Percentiles rank a stretch among this genome's conserved stretches.
phyloP scores from a whole-genome alignment of 2,888 invertebrate species.

The Ectemnius continuus region DNA sequence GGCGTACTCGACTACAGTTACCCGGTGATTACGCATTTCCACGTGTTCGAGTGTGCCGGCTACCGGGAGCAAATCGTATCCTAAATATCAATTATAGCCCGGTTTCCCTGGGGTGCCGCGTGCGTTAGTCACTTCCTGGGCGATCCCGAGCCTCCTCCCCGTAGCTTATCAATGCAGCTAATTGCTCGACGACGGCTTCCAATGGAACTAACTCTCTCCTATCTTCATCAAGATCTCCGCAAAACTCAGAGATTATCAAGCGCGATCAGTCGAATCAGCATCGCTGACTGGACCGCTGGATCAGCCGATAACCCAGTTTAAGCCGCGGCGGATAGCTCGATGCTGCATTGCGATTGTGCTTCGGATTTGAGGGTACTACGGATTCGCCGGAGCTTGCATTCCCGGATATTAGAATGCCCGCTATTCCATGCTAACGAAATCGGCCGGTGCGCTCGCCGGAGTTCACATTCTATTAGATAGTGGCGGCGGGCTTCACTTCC shows the following conservation, averaged over 20 bases:
- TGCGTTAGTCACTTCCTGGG: background rate
- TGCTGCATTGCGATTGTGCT: conserved; percentile 17
- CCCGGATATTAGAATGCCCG: conserved; percentile 3
- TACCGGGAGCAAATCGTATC: conserved; percentile 23
- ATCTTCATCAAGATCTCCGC: conserved; percentile 21
- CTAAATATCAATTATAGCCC: conserved; percentile 54
- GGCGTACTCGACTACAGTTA: conserved; percentile 41
- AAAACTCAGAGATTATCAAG: conserved; percentile 26
- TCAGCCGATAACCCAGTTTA: conserved; percentile 33
- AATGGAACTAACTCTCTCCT: conserved; percentile 38
- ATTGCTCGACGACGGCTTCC: conserved; percentile 43
- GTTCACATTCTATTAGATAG: no score
- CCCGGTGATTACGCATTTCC: conserved; percentile 42
- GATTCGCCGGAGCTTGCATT: background rate
- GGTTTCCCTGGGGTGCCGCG: conserved; percentile 23
- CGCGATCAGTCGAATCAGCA: conserved; percentile 29
- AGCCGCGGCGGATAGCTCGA: background rate
- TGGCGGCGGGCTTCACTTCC: no score
- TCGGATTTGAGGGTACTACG: background rate
- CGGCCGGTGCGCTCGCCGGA: no score
- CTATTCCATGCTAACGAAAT: background rate
- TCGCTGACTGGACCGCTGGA: background rate
- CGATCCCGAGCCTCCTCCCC: conserved; percentile 33
- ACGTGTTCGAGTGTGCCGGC: conserved; percentile 21
- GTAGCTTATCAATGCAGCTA: conserved; percentile 13